Conservation (phyloP, 2,888 invertebrate species). For the Dynastes grantii region DNA sequence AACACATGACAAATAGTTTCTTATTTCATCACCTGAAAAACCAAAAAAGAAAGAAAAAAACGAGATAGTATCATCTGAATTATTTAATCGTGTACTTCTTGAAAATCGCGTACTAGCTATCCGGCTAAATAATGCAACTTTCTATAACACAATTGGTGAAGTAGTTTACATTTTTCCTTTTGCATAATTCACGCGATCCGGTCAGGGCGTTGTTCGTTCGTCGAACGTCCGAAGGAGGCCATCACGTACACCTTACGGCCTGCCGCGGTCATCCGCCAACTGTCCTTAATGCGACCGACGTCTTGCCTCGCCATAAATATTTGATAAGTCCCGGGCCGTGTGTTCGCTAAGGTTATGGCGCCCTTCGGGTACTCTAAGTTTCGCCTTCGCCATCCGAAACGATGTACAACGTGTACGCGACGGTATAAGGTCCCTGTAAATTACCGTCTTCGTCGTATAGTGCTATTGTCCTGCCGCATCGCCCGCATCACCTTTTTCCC, state of each 20-base stretch:
- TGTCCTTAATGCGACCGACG: conserved; percentile 49
- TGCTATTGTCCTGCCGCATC: neutral
- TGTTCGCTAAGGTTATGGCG: conserved; percentile 41
- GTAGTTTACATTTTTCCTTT: conserved; percentile 50
- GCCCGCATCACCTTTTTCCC: conserved; percentile 3
- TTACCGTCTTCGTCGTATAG: conserved; percentile 23
- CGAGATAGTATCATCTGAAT: neutral
- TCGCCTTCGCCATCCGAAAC: conserved; percentile 2
- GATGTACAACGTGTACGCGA: conserved; percentile 22
- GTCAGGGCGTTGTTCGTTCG: conserved; percentile 19
- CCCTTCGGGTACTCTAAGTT: conserved; percentile 22
- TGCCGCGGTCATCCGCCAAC: conserved; percentile 46
- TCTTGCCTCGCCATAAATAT: conserved; percentile 38
- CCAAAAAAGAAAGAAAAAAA: too few relatives aligned
- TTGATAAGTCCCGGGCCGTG: conserved; percentile 26
- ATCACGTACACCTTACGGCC: conserved; percentile 49
- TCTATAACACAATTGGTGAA: conserved; percentile 48
- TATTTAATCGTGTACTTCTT: conserved; percentile 8
- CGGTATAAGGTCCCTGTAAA: conserved; percentile 28
- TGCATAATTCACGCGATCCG: conserved; percentile 45
- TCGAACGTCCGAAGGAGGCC: conserved; percentile 33
- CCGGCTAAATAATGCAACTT: conserved; percentile 32
- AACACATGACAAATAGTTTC: too few relatives aligned
- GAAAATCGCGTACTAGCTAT: conserved; percentile 19
- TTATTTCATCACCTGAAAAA: too few relatives aligned